Evolutionary conservation across 2,113 vertebrate species (phyloP), one percentile per base, ranked within the genome.

Genomic region (Neolamprologus caudopunctatus): DNA sequence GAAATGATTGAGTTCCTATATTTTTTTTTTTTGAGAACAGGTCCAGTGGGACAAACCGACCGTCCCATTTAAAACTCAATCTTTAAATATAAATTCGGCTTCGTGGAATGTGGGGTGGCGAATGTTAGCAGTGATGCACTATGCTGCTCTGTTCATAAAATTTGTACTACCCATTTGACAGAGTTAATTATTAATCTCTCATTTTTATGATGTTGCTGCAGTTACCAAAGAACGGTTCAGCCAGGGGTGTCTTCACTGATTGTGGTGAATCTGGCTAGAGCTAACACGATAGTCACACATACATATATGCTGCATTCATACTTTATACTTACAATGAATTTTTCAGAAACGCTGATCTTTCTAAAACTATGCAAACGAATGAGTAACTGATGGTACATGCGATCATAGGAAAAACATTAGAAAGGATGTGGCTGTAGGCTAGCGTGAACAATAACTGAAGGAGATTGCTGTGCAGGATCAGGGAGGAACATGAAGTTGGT

Each of bases 111-210:
- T 95, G 87, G 93, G 89, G 63, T 91, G 92, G 92, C 79, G 88
- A 93, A 93, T 84, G 84, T 83, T 89, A 84, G 75, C 88, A 73
- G 87, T 9, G 90, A 91, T 90, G 94, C 92, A 91, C 87, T 87
- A 82, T 81, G 90, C 84, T 54, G 88, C 92, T 58, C 75, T 85
- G 88, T 93, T 95, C 94, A 95, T 95, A 86, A 96, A 96, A 95
- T 85, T 94, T 96, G 93, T 93, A 95, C 92, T 85, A 94, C 91
- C 93, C 94, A 94, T 95, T 96, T 95, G 89, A 93, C 87, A 53
- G 66, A 92, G 84, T 95, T 92, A 94, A 95, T 95, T 89, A 94
- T 96, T 95, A 42, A 96, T 94, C 58, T 26, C 78, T 94, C 79
- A 92, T 93, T 92, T 94, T 92, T 91, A 82, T 91, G 86, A 92